Conservation (phyloP, 2,797 vertebrate genomes). For the Oreonectes daqikongensis region DNA sequence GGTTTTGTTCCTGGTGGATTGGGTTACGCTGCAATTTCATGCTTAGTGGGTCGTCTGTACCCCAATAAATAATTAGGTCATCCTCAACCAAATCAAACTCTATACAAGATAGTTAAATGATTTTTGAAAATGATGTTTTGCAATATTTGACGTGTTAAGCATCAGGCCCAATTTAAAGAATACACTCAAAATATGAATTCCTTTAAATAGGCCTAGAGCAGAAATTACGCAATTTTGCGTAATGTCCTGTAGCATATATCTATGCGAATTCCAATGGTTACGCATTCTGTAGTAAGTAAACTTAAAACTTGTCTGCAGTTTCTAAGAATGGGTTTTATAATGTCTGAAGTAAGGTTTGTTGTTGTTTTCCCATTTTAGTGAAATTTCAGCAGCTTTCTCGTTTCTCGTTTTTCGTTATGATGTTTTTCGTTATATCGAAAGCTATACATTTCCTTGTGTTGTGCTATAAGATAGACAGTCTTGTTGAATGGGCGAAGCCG, state of each 20-base stretch:
- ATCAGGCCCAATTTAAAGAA: too few relatives aligned
- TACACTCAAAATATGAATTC: too few relatives aligned
- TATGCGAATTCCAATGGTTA: not conserved
- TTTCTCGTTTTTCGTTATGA: too few relatives aligned
- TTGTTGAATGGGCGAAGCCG: slow-evolving; percentile 12
- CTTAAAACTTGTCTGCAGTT: not conserved
- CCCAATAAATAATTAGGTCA: slow-evolving; percentile 40
- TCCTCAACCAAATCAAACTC: slow-evolving; percentile 39
- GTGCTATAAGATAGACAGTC: slow-evolving; percentile 1
- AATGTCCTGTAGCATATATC: not conserved
- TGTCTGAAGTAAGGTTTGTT: not conserved
- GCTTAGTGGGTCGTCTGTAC: slow-evolving; percentile 54
- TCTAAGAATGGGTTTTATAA: not conserved
- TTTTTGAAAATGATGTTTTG: slow-evolving; percentile 7
- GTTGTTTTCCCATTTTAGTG: not conserved
- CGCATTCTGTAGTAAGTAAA: not conserved
- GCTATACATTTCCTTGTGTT: not conserved
- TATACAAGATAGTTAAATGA: slow-evolving; percentile 15
- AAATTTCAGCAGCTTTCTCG: too few relatives aligned
- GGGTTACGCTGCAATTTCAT: slow-evolving; percentile 61
- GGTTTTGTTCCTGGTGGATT: slow-evolving; percentile 55
- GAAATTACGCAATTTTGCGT: not conserved
- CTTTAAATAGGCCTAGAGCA: too few relatives aligned
- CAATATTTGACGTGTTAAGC: not conserved
- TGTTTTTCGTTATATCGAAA: not conserved